Evolutionary conservation across 2,888 invertebrate genomes (phyloP).

Genomic region (Tipula lateralis): DNA sequence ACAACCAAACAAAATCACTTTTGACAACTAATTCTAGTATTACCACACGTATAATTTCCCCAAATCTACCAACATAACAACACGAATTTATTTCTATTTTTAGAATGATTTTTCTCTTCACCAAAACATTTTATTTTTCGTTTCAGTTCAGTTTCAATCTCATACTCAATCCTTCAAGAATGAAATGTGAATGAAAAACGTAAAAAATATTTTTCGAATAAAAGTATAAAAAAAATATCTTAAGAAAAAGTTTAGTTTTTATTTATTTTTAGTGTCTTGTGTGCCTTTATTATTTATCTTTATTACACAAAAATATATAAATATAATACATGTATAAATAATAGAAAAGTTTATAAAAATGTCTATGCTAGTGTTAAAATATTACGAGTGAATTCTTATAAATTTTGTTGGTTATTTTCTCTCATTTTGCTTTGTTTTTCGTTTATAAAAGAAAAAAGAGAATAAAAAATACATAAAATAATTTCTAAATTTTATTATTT

Average conservation of each 20-base stretch:
- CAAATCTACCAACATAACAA: background rate
- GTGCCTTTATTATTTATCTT: constrained; percentile 9
- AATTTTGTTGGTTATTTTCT: background rate
- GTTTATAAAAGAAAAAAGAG: background rate
- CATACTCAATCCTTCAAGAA: background rate
- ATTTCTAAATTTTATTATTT: background rate
- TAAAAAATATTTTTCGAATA: background rate
- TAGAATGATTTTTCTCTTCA: background rate
- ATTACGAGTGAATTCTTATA: background rate
- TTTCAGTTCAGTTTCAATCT: background rate
- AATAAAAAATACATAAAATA: background rate
- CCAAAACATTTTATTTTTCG: background rate
- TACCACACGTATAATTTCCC: background rate
- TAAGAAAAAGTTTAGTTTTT: background rate
- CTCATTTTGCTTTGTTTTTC: background rate
- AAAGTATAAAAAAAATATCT: background rate
- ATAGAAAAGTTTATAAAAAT: background rate
- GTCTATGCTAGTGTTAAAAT: background rate
- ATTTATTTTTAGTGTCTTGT: background rate
- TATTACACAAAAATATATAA: background rate
- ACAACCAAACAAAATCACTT: background rate
- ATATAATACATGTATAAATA: background rate
- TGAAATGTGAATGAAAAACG: background rate
- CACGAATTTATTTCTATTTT: background rate
- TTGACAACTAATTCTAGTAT: background rate